Percentiles rank a stretch among this genome's conserved stretches.
These are phyloP conservation scores for Nephrotoma flavescens DNA, from an alignment of 2,888 invertebrate species.

Conservation along the genomic window DNA sequence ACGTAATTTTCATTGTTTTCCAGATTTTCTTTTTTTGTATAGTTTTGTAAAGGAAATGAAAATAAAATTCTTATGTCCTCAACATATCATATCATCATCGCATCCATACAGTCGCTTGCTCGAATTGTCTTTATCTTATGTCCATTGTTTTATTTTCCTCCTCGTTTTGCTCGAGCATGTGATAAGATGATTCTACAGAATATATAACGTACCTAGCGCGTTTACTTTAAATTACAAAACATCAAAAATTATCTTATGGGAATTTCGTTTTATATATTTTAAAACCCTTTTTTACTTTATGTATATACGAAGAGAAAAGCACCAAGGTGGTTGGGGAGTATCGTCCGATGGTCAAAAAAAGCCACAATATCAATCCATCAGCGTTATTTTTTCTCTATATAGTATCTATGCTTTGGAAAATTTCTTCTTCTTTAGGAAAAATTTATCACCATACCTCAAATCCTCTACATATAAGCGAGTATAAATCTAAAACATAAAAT, in stretches of 20 bases:
- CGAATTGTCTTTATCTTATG: not conserved
- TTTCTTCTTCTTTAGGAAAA: not conserved
- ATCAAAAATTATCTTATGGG: not conserved
- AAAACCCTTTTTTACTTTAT: not conserved
- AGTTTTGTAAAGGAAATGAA: not conserved
- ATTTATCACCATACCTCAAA: slow-evolving; percentile 3
- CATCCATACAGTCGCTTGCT: not conserved
- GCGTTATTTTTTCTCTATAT: not conserved
- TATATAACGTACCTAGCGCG: not conserved
- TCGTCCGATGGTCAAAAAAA: not conserved
- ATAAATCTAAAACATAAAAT: not conserved
- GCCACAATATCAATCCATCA: slow-evolving; percentile 2
- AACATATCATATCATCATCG: not conserved
- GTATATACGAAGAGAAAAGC: not conserved
- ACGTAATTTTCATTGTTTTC: not conserved
- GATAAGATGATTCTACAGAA: not conserved
- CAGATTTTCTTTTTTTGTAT: too few relatives aligned
- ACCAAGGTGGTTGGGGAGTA: not conserved
- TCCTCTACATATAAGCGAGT: not conserved
- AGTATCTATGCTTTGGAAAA: not conserved
- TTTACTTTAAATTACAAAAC: not conserved
- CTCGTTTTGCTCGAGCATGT: not conserved
- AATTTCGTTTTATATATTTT: not conserved
- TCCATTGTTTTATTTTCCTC: not conserved
- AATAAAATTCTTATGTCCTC: not conserved